Evolutionary conservation across 2,888 invertebrate genomes (phyloP), one percentile per base, ranked within the genome.

Genomic region (Cantharis flavilabris): DNA sequence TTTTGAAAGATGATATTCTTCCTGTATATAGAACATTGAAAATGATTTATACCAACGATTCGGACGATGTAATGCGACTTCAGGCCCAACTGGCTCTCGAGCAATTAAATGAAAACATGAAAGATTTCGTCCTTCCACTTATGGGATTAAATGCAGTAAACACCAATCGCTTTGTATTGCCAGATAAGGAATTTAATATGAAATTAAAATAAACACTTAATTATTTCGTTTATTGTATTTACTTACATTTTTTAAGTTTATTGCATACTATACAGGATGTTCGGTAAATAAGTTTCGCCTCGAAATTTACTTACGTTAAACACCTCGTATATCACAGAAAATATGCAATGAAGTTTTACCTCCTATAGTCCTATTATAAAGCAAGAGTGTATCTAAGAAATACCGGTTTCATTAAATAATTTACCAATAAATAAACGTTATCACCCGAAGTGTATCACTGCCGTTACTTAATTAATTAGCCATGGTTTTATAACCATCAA

Each of bases 1-100:
- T 93, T 82, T 88, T 96, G 62, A 93, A 93, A 83, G 91, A 91
- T 23, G 91, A 93, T 75, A 88, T 96, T 71, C 88, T 92, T 4
- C 92, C 93, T 2, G 88, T 96, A 79, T 96, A 96, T 85, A 90
- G 92, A 82, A 91, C 92, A 3, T 88, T 97, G 72, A 95, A 94
- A 86, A 88, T 89, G 62, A 88, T 94, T 13, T 92, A 94, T 82
- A 88, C 89, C 20, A 89, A 90, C 72, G 92, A 94, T 79, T 87
- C 89, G 26, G 94, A 95, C 85, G 94, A 94, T 83, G 90, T 92
- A 3, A 91, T 96, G 69, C 90, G 92, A 84, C 89, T 95, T 69
- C 96, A 97, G 83, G 93, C 94, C 18, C 94, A 94, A 85, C 87
- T 95, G 74, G 95, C 95, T 1, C 87, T 96, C 62, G 94, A 95